Base-by-base conservation (phyloP, 1,140 invertebrate species). In the Metaphire vulgaris region DNA sequence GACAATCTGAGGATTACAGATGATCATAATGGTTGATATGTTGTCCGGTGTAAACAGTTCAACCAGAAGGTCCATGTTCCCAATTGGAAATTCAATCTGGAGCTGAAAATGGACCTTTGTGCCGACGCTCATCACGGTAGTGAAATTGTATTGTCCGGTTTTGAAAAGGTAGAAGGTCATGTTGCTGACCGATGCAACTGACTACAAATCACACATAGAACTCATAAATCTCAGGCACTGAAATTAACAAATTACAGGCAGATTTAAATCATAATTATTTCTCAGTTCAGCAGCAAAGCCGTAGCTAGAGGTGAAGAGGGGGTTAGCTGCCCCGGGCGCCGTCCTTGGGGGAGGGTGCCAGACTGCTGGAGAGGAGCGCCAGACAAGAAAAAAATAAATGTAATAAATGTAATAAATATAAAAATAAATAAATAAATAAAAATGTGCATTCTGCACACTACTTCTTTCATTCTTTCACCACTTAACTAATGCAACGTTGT, bases 21-120 rank as follows among this genome's bases (percentile, higher is more conserved):
- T 72, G 73, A 83, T 81, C 83, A 85, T 85, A 1, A 84, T 79
- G 12, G 82, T 82, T 14, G 77, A 80, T 28, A 79, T 79, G 69
- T 83, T 83, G 71, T 84, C 83, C 26, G 85, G 84, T 0, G 85
- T 81, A 72, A 86, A 86, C 33, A 86, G 70, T 77, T 86, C 85
- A 12, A 86, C 82, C 12, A 78, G 73, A 76, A 86, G 82, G 71
- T 84, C 84, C 0, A 73, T 77, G 2, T 69, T 64, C 14, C 64
- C 26, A n/a, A n/a, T 21, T 31, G 79, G 79, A n/a, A 79, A 72
- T 33, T 76, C 33, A 68, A 79, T 76, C 28, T 26, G 32, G 14
- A 77, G 67, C 32, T 68, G 71, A 32, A 77, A 77, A 64, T 69
- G 66, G 0, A 73, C 71, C 33, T 74, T 77, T 1, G 31, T 56